Base-by-base conservation (phyloP, 2,113 vertebrate species). In the Lontra canadensis region DNA sequence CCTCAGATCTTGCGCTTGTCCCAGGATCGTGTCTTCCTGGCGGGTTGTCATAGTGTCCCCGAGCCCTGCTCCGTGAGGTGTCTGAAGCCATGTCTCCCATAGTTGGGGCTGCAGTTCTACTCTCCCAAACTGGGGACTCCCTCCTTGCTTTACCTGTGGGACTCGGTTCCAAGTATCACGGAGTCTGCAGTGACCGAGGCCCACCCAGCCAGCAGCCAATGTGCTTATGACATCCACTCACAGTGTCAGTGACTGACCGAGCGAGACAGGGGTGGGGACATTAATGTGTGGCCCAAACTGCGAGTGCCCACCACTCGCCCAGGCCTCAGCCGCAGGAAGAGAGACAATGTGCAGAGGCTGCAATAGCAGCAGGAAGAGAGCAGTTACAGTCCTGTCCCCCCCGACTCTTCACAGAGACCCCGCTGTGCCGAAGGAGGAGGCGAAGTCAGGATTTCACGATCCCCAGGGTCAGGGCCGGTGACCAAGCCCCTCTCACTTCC, bases 371-470 rank as follows among this genome's bases (percentile, higher is more conserved):
- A 65, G 59, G 26, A 36, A 65, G 34, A 63, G 69, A 76, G 67
- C 67, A 39, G 69, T 20, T 55, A 5, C 12, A 25, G 29, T 26
- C 81, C 65, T 78, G 34, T 4, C 4, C 89, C 34, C 74, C 67
- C 55, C 6, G 21, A 29, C 67, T 67, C 74, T 88, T 92, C 95
- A 95, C 29, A 96, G 91, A 67, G 31, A 18, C 63, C 84, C 55
- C 21, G 59, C 96, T 31, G 71, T 13, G 71, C 88, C 3, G 34
- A 67, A 44, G 7, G 6, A 84, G 42, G 61, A 65, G 71, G 88
- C 61, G 23, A 87, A 44, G 93, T 57, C 49, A 17, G 63, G 36
- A 42, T 76, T 57, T 87, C 69, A 3, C 12, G 67, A 59, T 26
- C 21, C 71, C 57, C 52, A 1, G 78, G 59, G 78, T 81, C 71